Evolutionary conservation across 2,888 invertebrate genomes (phyloP), one percentile per base, ranked within the genome.

Genomic region (Pterostichus madidus): DNA sequence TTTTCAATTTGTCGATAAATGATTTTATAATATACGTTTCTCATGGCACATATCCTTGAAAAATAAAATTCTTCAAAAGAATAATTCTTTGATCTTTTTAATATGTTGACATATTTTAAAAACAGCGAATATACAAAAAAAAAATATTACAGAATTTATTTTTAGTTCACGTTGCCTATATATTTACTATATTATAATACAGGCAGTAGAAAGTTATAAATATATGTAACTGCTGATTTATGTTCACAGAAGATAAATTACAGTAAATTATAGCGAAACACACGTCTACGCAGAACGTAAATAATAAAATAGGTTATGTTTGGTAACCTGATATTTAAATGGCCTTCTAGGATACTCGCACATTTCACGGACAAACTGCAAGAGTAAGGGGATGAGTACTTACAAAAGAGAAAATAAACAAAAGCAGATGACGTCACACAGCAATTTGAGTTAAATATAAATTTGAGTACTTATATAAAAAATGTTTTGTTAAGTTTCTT

Each of bases 311-410:
- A 59, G 59, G 59, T 53, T 53, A 17, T 53, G 7, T 64, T 64
- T 32, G 13, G 64, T 32, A 64, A 64, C 39, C n/a, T 64, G 64
- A 64, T 64, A 64, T 39, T 39, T 35, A 64, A 64, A 64, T 64
- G 32, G 11, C 31, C 6, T 31, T 39, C 64, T 35, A 59, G 39
- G 39, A 39, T 39, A 39, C 39, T 59, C 31, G 59, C 24, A 11
- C 17, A 59, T 24, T 59, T 59, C 53, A 11, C 2, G 11, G 53
- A 53, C 13, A 31, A n/a, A 59, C 24, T 24, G 39, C 39, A 39
- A 24, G 24, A 24, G 39, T 39, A 1, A 39, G 39, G 8, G 39
- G 39, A 7, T 5, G 17, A 31, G 59, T 24, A 31, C 11, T 59
- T 59, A 59, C 59, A 17, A 31, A 56, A 59, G 59, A 31, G 24